Base-by-base conservation (phyloP, 2,888 invertebrate genomes). In the Chymomyza procnemis region DNA sequence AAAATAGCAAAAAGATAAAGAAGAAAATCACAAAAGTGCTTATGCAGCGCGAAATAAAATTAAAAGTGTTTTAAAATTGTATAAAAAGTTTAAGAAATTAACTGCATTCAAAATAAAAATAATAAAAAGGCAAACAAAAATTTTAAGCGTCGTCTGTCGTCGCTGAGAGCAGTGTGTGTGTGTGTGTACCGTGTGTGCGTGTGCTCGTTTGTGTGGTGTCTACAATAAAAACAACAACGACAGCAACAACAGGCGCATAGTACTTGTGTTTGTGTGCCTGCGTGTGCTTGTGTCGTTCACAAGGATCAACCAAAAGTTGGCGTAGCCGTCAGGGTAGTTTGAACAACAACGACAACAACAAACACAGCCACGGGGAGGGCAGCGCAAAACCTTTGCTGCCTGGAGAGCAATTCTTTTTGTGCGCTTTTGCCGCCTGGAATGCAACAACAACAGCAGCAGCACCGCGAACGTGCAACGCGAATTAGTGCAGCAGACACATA, bases 391-490 rank as follows among this genome's bases (percentile, higher is more conserved):
- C 59, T 41, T 47, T 18, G 26, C 21, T 18, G 26, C 21, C 55
- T 61, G 8, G 19, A 21, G 18, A 18, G 30, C 57, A 26, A 61
- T 59, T 67, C 72, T 75, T 76, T 81, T 78, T 85, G 83, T 84
- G 87, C 80, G 71, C 80, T 79, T 87, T 82, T 87, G 85, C 85
- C 82, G 88, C 87, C 85, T 86, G 84, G 87, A 85, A 85, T 87
- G 75, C 52, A 69, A n/a, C 56, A 62, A 54, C 65, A 69, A 57
- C 47, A 70, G 55, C 46, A 72, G 68, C 61, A 70, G 63, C 69
- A 73, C 77, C 67, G 74, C 74, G 72, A n/a, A 68, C 68, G 57
- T 50, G 22, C 34, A 26, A 8, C 4, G 8, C 26, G 26, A 4
- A 8, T 21, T 26, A 26, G 6, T 26, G 26, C 26, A 26, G 26